These are phyloP conservation scores for Strigamia transsilvanica DNA, from an alignment of 2,888 invertebrate species.

Conservation along the genomic window DNA sequence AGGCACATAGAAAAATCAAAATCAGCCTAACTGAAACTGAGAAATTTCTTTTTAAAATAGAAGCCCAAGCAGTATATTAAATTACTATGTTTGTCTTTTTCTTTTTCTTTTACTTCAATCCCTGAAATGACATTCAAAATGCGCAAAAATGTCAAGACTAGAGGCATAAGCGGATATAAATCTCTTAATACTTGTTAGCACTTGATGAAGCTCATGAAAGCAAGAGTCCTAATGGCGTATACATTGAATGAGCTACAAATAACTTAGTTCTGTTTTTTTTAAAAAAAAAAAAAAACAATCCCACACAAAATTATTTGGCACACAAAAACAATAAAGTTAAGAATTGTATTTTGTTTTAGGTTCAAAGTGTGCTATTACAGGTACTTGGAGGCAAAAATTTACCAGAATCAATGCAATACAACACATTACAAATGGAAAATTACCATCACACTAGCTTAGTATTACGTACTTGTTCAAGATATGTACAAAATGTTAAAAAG, in stretches of 20 bases:
- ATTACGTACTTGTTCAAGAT: constrained; percentile 46
- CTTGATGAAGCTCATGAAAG: constrained; percentile 20
- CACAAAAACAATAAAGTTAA: background rate
- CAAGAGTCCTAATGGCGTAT: constrained; percentile 48
- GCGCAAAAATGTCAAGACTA: constrained; percentile 46
- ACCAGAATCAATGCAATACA: background rate
- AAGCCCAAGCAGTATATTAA: too few relatives aligned
- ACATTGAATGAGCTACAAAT: constrained; percentile 43
- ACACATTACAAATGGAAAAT: constrained; percentile 1
- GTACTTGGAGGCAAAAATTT: constrained; percentile 17
- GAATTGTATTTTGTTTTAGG: background rate
- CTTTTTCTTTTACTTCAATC: background rate
- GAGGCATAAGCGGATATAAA: constrained; percentile 48
- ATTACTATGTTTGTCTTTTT: background rate
- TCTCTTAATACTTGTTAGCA: constrained; percentile 46
- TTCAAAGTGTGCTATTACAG: constrained; percentile 38
- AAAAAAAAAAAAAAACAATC: background rate
- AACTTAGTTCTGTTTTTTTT: background rate
- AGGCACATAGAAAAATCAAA: constrained; percentile 31
- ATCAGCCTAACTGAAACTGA: background rate
- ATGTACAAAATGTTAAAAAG: constrained; percentile 47
- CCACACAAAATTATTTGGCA: background rate
- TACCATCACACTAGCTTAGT: background rate
- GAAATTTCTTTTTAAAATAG: background rate
- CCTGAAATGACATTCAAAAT: constrained; percentile 42